Conservation (phyloP, 2,888 invertebrate species). For the Minunthozetes semirufus region DNA sequence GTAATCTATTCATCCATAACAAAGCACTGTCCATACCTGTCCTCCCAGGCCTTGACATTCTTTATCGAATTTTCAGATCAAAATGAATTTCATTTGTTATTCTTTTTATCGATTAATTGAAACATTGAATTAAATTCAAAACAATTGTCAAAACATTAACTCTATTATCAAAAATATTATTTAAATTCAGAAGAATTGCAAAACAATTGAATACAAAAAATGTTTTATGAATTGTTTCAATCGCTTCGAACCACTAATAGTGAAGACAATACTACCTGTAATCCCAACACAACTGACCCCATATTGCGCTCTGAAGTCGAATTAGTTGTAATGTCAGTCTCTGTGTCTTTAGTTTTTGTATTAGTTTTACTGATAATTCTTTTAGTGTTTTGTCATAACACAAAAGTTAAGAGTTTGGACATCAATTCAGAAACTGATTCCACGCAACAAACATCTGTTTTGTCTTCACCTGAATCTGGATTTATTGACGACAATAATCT, state of each 20-base stretch:
- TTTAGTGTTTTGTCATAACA: conserved; percentile 6
- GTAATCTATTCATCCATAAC: too few relatives aligned
- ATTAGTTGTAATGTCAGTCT: conserved; percentile 1
- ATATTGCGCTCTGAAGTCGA: not conserved
- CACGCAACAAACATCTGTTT: not conserved
- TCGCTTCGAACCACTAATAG: not conserved
- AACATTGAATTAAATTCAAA: too few relatives aligned
- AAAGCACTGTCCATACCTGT: too few relatives aligned
- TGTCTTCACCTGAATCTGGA: conserved; percentile 1
- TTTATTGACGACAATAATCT: conserved; percentile 21
- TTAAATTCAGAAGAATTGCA: not conserved
- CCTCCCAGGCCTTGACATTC: too few relatives aligned
- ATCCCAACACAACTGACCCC: not conserved
- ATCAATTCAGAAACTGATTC: not conserved
- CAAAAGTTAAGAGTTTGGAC: not conserved
- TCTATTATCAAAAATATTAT: too few relatives aligned
- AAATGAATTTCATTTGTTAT: too few relatives aligned
- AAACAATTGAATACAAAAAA: not conserved
- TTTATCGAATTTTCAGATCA: too few relatives aligned
- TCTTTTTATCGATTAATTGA: too few relatives aligned
- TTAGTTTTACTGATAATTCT: not conserved
- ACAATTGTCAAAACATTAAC: too few relatives aligned
- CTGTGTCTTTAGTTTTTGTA: not conserved
- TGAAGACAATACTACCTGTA: not conserved
- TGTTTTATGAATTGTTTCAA: conserved; percentile 23